These are phyloP conservation scores for Deilephila porcellus DNA, from an alignment of 2,888 invertebrate species.

Conservation along the genomic window DNA sequence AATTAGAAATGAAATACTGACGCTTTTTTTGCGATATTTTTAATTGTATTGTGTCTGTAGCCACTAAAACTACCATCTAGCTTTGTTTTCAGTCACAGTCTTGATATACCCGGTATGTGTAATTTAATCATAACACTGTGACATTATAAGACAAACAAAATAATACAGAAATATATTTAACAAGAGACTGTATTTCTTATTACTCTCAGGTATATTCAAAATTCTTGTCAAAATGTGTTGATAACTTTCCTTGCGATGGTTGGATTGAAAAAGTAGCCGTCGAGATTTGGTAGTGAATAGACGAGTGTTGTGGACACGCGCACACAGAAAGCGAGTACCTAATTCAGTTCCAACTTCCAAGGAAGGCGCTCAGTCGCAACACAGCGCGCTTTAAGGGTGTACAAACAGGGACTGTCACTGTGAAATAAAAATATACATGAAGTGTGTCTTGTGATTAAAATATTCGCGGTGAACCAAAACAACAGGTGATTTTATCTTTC, in stretches of 20 bases:
- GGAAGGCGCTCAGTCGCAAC: constrained; percentile 59
- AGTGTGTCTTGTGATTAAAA: constrained; percentile 20
- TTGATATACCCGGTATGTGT: too few species aligned
- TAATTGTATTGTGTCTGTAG: too few species aligned
- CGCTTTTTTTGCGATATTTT: too few species aligned
- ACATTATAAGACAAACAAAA: too few species aligned
- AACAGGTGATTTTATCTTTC: not conserved
- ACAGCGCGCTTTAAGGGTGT: constrained; percentile 51
- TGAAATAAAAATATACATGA: constrained; percentile 33
- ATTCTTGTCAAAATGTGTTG: too few species aligned
- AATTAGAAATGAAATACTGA: too few species aligned
- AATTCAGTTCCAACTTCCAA: constrained; percentile 46
- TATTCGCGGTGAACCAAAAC: not conserved
- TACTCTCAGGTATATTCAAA: too few species aligned
- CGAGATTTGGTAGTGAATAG: not conserved
- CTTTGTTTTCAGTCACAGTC: too few species aligned
- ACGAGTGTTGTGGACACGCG: constrained; percentile 50
- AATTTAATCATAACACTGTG: too few species aligned
- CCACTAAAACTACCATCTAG: too few species aligned
- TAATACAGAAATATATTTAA: too few species aligned
- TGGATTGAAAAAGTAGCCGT: not conserved
- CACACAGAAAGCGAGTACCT: constrained; percentile 52
- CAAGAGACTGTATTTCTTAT: too few species aligned
- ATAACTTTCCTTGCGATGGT: not conserved
- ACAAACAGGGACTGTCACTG: constrained; percentile 39